Evolutionary conservation across 30 jellyfish, hydroid and myxozoan genomes (phyloP), one percentile per base, ranked within the genome.

Genomic region (Nemopilema nomurai): DNA sequence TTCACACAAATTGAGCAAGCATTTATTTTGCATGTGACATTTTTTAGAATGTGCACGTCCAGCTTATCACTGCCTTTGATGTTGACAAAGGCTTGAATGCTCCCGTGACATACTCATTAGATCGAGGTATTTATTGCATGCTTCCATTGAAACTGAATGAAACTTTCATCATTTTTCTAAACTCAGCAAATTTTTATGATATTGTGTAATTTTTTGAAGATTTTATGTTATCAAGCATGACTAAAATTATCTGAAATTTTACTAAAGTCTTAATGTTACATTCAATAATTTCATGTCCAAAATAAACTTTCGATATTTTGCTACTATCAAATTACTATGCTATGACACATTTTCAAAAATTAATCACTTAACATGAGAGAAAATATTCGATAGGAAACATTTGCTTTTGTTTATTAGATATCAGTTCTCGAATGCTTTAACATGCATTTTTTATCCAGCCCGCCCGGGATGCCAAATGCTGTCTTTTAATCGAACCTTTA

Each of bases 71-170:
- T 28, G 96, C 96, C 0, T 49, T 3, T 62, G 96, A 87, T 76
- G 23, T 76, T 3, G 96, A 87, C 28, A 68, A 82, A 20, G 90
- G 88, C 30, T 70, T 87, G n/a, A 87, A 87, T 79, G 96, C 96
- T 1, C 96, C 96, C 8, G 90, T 87, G 31, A 70, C 82, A 49
- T 87, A 57, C 51, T 87, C 96, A 1, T 72, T 87, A 28, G 79
- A 80, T 72, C 79, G 73, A 77, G 96, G 90, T 76, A 74, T 19
- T 70, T 41, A 41, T 41, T 3, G 13, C 13, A 41, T 41, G 6
- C 13, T 41, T 6, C 57, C 13, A 41, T 13, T 41, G 6, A 6
- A 41, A 13, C 57, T 3, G 57, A n/a, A n/a, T n/a, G n/a, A n/a
- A n/a, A n/a, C n/a, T n/a, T n/a, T n/a, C n/a, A n/a, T n/a, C n/a